phyloP scores from a whole-genome alignment of 1,140 invertebrate genomes.

The Trachymyrmex septentrionalis region DNA sequence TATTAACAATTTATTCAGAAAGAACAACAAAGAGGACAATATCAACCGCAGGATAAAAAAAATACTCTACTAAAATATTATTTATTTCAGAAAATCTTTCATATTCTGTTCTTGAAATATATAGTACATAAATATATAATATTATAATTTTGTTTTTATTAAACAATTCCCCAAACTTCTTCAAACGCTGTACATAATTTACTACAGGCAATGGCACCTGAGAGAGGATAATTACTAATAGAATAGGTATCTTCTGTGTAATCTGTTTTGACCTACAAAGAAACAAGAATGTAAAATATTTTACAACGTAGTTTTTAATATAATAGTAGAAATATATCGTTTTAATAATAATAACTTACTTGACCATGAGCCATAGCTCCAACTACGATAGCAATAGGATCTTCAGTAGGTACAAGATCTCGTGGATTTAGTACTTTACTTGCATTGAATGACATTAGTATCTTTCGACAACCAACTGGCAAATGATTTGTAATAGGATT shows the following conservation, averaged over 20 bases:
- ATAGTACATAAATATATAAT: constrained; percentile 9
- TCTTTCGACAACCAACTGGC: constrained; percentile 96
- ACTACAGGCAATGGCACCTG: constrained; percentile 97
- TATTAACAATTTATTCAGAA: neutral
- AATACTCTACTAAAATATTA: neutral
- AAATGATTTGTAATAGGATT: constrained; percentile 98
- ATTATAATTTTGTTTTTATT: constrained; percentile 61
- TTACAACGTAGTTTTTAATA: neutral
- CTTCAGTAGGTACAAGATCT: constrained; percentile 93
- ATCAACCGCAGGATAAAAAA: neutral
- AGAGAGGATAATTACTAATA: constrained; percentile 98
- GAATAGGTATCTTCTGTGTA: constrained; percentile 97
- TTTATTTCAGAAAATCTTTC: neutral
- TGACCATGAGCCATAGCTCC: constrained; percentile 99
- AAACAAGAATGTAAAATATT: constrained; percentile 13
- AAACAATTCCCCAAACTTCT: constrained; percentile 96
- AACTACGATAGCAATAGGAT: constrained; percentile 96
- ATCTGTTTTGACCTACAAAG: constrained; percentile 91
- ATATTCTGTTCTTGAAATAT: neutral
- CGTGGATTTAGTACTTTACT: constrained; percentile 92
- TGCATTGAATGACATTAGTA: constrained; percentile 96
- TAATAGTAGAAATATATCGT: constrained; percentile 15
- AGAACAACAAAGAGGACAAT: neutral
- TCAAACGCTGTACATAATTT: constrained; percentile 99
- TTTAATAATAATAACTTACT: constrained; percentile 84